These are phyloP conservation scores for Megalonaias nervosa DNA, from an alignment of 1,140 invertebrate species.

Conservation along the genomic window DNA sequence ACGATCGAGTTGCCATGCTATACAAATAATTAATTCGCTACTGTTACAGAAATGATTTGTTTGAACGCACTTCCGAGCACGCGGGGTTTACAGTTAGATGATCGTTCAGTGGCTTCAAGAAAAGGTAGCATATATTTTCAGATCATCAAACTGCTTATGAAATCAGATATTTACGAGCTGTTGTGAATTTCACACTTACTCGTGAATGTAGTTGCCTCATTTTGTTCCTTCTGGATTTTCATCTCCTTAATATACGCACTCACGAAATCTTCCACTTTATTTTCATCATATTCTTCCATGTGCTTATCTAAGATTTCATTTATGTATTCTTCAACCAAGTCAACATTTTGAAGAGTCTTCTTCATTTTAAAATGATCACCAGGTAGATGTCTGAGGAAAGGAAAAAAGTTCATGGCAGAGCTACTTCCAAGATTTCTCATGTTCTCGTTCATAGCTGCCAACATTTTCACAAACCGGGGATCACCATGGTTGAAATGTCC, in stretches of 20 bases:
- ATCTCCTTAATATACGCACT: slow-evolving; percentile 43
- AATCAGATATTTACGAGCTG: no score
- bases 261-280: slow-evolving; percentile 39
- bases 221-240: neutral
- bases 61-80: no score
- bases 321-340: slow-evolving; percentile 5
- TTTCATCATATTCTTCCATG: slow-evolving; percentile 30
- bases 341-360: slow-evolving; percentile 13
- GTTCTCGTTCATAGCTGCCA: neutral
- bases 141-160: no score
- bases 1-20: no score
- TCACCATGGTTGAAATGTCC: slow-evolving; percentile 29
- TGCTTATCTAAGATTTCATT: slow-evolving; percentile 23
- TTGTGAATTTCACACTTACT: no score
- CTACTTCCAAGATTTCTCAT: neutral
- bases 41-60: no score
- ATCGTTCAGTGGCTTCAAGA: no score
- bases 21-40: no score
- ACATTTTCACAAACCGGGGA: neutral
- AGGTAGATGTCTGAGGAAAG: slow-evolving; percentile 19
- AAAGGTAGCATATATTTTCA: no score
- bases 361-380: slow-evolving; percentile 20
- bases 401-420: slow-evolving; percentile 26
- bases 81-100: no score
- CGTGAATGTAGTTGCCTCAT: no score